These are phyloP conservation scores for Charaxes varanes DNA, from an alignment of 1,140 invertebrate genomes.

Conservation along the genomic window DNA sequence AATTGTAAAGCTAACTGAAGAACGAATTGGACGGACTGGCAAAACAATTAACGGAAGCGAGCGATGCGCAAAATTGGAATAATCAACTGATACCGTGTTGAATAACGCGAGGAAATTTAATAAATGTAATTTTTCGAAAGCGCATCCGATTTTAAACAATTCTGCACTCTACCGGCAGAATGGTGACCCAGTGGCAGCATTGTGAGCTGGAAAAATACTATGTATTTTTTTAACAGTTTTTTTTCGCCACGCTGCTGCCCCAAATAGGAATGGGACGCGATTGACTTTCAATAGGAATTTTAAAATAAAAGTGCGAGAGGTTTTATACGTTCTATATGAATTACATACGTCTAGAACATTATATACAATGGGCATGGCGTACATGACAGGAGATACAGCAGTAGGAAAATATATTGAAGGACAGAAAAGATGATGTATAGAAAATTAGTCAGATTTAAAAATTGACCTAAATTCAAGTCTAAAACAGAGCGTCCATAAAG, in stretches of 20 bases:
- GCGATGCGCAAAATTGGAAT: conserved; percentile 65
- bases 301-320: conserved; percentile 6
- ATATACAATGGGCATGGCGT: no score
- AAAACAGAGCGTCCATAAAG: no score
- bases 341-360: no score
- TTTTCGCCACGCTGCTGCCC: conserved; percentile 10
- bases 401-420: no score
- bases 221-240: conserved; percentile 16
- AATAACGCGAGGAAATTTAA: conserved; percentile 48
- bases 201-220: conserved; percentile 16
- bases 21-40: conserved; percentile 59
- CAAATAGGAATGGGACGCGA: conserved; percentile 5
- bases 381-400: no score
- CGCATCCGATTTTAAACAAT: conserved; percentile 24
- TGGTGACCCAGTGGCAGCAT: conserved; percentile 15
- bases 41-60: conserved; percentile 65
- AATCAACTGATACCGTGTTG: conserved; percentile 54
- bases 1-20: conserved; percentile 71
- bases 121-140: conserved; percentile 57
- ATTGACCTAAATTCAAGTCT: no score
- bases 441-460: no score
- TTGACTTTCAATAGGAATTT: conserved; percentile 15
- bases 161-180: conserved; percentile 1
- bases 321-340: no score
- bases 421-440: no score